Percentiles rank a stretch among this genome's conserved stretches.
These are phyloP conservation scores for Coenonympha arcania DNA, from an alignment of 2,888 invertebrate species.

Conservation along the genomic window DNA sequence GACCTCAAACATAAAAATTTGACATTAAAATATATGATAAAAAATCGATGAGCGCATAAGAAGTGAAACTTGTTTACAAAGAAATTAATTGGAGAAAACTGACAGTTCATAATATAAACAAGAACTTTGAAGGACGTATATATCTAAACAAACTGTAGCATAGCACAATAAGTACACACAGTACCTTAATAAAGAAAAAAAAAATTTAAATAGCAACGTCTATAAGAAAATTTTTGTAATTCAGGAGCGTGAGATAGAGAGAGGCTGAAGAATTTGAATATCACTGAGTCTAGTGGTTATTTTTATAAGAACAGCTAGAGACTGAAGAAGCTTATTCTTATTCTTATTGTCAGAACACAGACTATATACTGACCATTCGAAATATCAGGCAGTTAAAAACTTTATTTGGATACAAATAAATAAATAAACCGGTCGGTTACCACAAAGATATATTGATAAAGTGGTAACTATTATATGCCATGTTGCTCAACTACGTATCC, in stretches of 20 bases:
- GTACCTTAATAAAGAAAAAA: too few relatives aligned
- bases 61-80: conserved; percentile 34
- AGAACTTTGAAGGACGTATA: not conserved
- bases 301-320: too few relatives aligned
- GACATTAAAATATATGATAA: conserved; percentile 36
- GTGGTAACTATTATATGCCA: not conserved
- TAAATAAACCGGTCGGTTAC: too few relatives aligned
- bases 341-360: too few relatives aligned
- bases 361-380: too few relatives aligned
- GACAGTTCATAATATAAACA: not conserved
- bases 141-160: not conserved
- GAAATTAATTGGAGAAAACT: conserved; percentile 31
- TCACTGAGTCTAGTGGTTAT: too few relatives aligned
- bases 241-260: too few relatives aligned
- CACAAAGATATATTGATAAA: not conserved
- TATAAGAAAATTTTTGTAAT: too few relatives aligned
- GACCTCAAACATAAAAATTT: conserved; percentile 42
- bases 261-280: too few relatives aligned
- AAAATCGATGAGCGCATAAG: conserved; percentile 41
- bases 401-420: not conserved
- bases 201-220: too few relatives aligned
- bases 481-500: not conserved
- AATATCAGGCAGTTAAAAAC: not conserved
- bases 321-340: too few relatives aligned
- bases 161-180: too few relatives aligned